Conservation (phyloP, 2,797 vertebrate genomes). For the Erethizon dorsatum region DNA sequence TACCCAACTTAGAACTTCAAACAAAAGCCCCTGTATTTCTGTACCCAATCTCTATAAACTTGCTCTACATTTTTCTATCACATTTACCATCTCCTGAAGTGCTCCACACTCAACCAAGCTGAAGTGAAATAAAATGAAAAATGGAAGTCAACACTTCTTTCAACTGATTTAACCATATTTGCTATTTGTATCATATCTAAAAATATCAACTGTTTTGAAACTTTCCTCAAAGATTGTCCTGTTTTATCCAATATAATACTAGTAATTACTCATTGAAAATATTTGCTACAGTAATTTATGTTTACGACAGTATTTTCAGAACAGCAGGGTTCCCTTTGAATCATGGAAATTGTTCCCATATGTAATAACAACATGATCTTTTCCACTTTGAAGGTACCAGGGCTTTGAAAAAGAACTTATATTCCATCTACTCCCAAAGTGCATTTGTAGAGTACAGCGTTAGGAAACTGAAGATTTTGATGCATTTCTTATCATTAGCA, state of each 20-base stretch:
- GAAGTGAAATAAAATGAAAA: constrained; percentile 2
- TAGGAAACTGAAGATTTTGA: neutral
- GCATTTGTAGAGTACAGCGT: neutral
- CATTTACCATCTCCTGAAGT: neutral
- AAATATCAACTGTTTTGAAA: neutral
- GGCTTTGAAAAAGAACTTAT: neutral
- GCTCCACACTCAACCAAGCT: neutral
- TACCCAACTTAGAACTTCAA: neutral
- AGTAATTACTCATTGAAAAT: neutral
- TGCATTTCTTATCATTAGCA: neutral
- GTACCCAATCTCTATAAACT: neutral
- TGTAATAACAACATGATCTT: neutral
- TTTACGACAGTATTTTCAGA: neutral
- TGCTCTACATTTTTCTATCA: neutral
- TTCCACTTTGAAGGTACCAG: neutral
- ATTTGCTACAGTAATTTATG: neutral
- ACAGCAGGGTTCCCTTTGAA: neutral
- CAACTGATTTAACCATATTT: neutral
- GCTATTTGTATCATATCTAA: neutral
- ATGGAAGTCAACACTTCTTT: neutral
- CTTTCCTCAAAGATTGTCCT: neutral
- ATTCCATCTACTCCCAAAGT: neutral
- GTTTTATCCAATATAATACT: neutral
- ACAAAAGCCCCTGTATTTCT: neutral
- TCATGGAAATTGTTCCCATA: neutral